phyloP scores from a whole-genome alignment of 2,797 vertebrate species.

The Botia almorhae region DNA sequence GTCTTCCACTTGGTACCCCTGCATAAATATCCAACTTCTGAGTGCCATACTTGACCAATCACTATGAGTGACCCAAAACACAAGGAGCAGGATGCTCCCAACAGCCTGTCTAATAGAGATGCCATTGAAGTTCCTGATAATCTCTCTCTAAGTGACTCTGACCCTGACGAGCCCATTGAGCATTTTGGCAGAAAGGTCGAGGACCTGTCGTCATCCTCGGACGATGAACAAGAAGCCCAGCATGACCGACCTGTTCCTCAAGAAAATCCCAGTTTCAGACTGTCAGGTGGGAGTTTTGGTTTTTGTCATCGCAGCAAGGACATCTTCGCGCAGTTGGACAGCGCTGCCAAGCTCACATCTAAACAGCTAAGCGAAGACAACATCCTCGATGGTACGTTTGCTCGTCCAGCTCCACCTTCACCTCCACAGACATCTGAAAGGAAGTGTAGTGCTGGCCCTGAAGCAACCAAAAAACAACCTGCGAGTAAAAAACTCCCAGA shows the following conservation, averaged over 20 bases:
- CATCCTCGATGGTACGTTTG: conserved; percentile 68
- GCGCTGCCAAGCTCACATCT: conserved; percentile 68
- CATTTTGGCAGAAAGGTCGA: conserved; percentile 74
- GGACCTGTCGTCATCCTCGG: conserved; percentile 68
- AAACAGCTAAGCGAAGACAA: conserved; percentile 68
- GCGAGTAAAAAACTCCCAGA: conserved; percentile 78
- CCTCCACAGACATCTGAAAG: conserved; percentile 47
- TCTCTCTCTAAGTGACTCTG: conserved; percentile 82
- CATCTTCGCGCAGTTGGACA: conserved; percentile 88
- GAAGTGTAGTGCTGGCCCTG: conserved; percentile 51
- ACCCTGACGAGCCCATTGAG: conserved; percentile 79
- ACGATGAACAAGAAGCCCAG: conserved; percentile 24
- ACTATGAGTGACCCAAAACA: conserved; percentile 65
- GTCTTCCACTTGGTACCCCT: conserved; percentile 39
- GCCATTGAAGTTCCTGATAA: conserved; percentile 71
- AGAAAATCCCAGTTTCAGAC: conserved; percentile 77
- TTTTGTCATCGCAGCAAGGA: conserved; percentile 87
- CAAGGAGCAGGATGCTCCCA: conserved; percentile 35
- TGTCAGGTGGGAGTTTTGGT: conserved; percentile 80
- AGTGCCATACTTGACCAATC: conserved; percentile 1
- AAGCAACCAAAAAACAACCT: conserved; percentile 37
- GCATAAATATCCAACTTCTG: conserved; percentile 56
- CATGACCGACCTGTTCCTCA: conserved; percentile 19
- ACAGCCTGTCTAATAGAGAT: conserved; percentile 67
- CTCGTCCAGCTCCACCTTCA: conserved; percentile 68